These are phyloP conservation scores for Dilophus febrilis DNA, from an alignment of 2,888 invertebrate species.

Conservation along the genomic window DNA sequence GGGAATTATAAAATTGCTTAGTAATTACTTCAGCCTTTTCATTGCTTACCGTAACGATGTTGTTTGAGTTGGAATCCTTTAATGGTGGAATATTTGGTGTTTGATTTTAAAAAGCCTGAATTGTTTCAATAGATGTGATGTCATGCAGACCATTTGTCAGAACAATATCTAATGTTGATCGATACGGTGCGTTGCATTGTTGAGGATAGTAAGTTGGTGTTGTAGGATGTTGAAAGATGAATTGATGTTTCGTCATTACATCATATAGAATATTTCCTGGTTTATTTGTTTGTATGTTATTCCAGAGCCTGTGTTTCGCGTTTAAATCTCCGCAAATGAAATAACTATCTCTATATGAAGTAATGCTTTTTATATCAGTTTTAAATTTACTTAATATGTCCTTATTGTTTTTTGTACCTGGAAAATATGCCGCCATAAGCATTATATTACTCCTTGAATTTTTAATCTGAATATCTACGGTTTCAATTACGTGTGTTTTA, in stretches of 20 bases:
- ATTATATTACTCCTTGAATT: not conserved
- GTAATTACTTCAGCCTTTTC: not conserved
- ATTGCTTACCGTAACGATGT: not conserved
- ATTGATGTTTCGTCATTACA: not conserved
- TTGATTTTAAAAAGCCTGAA: no score
- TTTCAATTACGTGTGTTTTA: not conserved
- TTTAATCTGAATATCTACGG: not conserved
- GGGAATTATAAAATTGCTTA: not conserved
- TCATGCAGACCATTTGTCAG: not conserved
- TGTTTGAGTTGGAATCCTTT: not conserved
- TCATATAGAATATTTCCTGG: not conserved
- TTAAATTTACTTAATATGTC: not conserved
- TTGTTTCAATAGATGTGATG: not conserved
- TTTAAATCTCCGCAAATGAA: conserved; percentile 1
- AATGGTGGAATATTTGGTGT: not conserved
- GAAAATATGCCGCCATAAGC: not conserved
- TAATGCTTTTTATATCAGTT: not conserved
- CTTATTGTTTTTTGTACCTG: not conserved
- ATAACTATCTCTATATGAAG: not conserved
- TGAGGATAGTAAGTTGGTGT: not conserved
- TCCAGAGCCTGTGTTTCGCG: conserved; percentile 1
- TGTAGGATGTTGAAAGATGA: not conserved
- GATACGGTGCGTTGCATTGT: not conserved
- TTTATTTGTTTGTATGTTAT: not conserved
- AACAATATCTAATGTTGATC: not conserved